Conservation (phyloP, 2,797 vertebrate genomes). For the Alfaro cultratus region DNA sequence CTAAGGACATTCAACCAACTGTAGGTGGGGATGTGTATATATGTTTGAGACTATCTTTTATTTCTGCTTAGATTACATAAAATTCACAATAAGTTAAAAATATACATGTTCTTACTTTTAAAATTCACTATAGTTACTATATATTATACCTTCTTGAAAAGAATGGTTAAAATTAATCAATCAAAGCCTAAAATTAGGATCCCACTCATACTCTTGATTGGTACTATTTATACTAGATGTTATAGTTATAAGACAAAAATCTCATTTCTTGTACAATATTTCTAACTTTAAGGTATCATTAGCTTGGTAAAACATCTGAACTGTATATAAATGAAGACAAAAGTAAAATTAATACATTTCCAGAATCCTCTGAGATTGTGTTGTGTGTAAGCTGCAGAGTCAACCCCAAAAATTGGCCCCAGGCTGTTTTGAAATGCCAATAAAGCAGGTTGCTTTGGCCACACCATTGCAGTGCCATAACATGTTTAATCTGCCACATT, state of each 20-base stretch:
- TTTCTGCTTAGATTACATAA: background rate
- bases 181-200: background rate
- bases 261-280: background rate
- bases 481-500: slow-evolving; percentile 5
- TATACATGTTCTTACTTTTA: background rate
- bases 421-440: slow-evolving; percentile 3
- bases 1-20: background rate
- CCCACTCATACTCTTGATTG: background rate
- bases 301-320: slow-evolving; percentile 1
- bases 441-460: slow-evolving; percentile 4
- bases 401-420: background rate
- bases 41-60: background rate
- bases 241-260: background rate
- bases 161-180: background rate
- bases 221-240: background rate
- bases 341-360: background rate
- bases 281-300: background rate
- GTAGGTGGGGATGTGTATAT: background rate
- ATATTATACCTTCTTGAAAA: background rate
- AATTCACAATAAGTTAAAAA: background rate
- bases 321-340: background rate
- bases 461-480: background rate
- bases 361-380: background rate
- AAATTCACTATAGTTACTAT: background rate
- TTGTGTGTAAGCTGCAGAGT: background rate